Percentiles rank a stretch among this genome's conserved stretches.
Conservation (phyloP, 2,113 vertebrate species). For the Alectura lathami region DNA sequence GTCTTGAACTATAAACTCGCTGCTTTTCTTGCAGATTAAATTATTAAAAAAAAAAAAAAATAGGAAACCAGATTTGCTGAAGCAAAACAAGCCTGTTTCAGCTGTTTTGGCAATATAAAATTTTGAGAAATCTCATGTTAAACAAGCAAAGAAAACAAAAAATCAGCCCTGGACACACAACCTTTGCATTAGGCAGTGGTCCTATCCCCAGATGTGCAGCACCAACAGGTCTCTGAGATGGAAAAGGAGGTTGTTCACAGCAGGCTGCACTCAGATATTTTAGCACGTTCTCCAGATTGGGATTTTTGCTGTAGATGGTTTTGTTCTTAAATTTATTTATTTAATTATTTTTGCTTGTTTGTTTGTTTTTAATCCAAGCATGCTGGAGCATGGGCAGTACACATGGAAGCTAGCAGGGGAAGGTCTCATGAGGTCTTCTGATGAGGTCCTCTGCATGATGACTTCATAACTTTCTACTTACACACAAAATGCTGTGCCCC, state of each 20-base stretch:
- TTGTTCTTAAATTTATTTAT: no score
- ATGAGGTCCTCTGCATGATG: background rate
- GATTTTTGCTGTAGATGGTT: background rate
- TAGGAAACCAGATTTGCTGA: background rate
- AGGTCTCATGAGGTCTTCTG: background rate
- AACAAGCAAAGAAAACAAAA: background rate
- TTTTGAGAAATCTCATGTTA: background rate
- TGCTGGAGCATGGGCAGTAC: background rate
- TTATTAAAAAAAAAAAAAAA: background rate
- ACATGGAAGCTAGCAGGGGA: background rate
- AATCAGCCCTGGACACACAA: accelerated
- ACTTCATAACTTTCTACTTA: background rate
- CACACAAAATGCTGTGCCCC: background rate
- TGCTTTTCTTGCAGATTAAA: background rate
- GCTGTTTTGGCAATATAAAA: background rate
- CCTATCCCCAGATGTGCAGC: background rate
- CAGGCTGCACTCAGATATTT: no score
- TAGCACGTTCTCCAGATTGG: background rate
- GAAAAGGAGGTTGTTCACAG: background rate
- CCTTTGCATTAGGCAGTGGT: background rate
- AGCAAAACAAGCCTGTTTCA: accelerated
- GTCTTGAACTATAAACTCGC: accelerated
- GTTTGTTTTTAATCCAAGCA: background rate
- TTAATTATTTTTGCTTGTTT: background rate
- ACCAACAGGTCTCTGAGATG: no score